Evolutionary conservation across 2,797 vertebrate species (phyloP).

Genomic region (Varecia variegata): DNA sequence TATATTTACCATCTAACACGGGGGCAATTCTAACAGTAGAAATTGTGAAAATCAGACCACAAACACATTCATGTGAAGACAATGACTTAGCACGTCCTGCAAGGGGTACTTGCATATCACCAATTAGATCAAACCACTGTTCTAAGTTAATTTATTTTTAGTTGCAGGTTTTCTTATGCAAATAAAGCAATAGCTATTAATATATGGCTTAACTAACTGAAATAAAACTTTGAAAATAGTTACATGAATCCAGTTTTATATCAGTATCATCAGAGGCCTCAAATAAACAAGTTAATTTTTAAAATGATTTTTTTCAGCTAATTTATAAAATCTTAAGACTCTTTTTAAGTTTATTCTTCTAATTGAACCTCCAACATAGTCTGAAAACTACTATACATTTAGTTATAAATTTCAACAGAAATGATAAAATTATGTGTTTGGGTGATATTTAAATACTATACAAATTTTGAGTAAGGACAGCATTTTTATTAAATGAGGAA

Average conservation of each 20-base stretch:
- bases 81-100: neutral
- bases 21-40: neutral
- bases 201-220: neutral
- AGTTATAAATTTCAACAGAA: neutral
- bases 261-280: neutral
- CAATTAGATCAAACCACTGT: neutral
- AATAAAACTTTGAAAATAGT: constrained; percentile 15
- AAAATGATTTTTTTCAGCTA: neutral
- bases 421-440: neutral
- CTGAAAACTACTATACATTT: neutral
- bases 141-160: constrained; percentile 29
- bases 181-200: neutral
- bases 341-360: neutral
- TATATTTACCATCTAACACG: neutral
- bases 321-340: neutral
- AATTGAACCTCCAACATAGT: neutral
- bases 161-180: neutral
- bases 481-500: neutral
- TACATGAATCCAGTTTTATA: neutral
- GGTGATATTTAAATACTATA: neutral
- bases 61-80: neutral
- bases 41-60: neutral
- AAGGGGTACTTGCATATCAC: neutral
- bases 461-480: neutral
- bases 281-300: neutral